These are phyloP conservation scores for Alligator sinensis DNA, from an alignment of 2,113 vertebrate species.

Conservation along the genomic window DNA sequence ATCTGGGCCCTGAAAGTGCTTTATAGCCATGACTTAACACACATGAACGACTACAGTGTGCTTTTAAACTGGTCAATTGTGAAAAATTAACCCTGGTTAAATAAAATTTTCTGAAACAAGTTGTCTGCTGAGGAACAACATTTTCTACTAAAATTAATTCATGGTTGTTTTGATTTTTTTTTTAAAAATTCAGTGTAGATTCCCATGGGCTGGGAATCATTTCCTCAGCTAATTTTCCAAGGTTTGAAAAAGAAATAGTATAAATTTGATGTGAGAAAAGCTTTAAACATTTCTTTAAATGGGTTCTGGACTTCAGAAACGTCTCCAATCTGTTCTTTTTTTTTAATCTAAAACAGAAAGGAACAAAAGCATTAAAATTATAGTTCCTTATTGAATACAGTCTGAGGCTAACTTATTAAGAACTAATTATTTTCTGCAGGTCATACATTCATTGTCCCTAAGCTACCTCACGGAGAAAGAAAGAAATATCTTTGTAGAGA, in stretches of 20 bases:
- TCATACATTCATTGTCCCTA: too few species aligned
- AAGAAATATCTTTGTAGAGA: too few species aligned
- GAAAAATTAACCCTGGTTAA: neutral
- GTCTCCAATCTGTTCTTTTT: neutral
- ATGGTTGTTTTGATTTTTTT: neutral
- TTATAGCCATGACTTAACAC: too few species aligned
- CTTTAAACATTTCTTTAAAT: too few species aligned
- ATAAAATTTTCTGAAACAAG: neutral
- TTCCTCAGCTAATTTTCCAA: neutral
- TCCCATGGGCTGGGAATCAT: neutral
- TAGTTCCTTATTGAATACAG: too few species aligned
- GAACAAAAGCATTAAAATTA: too few species aligned
- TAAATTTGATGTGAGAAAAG: neutral
- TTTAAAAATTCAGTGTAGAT: neutral
- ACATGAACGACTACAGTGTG: too few species aligned
- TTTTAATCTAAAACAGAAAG: neutral
- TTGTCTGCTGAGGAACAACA: rapidly evolving
- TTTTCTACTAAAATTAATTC: neutral
- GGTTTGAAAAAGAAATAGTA: neutral
- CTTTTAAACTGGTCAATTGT: too few species aligned
- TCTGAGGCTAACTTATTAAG: too few species aligned
- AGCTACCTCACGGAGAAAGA: too few species aligned
- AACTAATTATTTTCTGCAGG: too few species aligned
- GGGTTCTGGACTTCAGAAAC: neutral
- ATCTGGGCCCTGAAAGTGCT: too few species aligned